A percentile compares a stretch with the other conserved stretches of the same genome.
Conservation (phyloP, 92 coral and sea anemone genomes). For the Montipora capitata region DNA sequence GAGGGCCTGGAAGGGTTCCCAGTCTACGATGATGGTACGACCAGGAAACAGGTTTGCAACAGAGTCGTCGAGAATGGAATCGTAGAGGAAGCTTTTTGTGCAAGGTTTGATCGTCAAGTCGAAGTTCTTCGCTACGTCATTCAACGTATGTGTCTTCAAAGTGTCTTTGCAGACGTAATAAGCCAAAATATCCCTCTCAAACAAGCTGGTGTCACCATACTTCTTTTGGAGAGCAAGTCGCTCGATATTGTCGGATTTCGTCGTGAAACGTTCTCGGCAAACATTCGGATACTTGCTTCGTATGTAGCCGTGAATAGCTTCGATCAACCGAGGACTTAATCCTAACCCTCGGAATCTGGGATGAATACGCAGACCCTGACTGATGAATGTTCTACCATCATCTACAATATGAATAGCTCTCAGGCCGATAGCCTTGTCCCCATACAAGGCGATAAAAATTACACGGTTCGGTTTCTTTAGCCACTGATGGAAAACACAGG, state of each 20-base stretch:
- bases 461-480: slow-evolving; percentile 74
- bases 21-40: slow-evolving; percentile 87
- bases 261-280: slow-evolving; percentile 93
- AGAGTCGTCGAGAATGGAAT: slow-evolving; percentile 71
- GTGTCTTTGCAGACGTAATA: slow-evolving; percentile 79
- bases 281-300: slow-evolving; percentile 82
- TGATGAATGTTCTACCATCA: slow-evolving; percentile 87
- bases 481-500: slow-evolving; percentile 90
- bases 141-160: slow-evolving; percentile 24
- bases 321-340: slow-evolving; percentile 85
- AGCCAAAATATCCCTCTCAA: slow-evolving; percentile 92
- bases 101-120: slow-evolving; percentile 75
- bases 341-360: slow-evolving; percentile 93
- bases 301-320: slow-evolving; percentile 83
- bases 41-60: slow-evolving; percentile 90
- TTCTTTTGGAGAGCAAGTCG: slow-evolving; percentile 96
- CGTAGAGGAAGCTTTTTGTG: slow-evolving; percentile 58
- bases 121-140: slow-evolving; percentile 35
- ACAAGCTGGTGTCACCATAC: slow-evolving; percentile 85
- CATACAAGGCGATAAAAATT: slow-evolving; percentile 88
- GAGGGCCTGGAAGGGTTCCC: slow-evolving; percentile 96
- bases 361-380: slow-evolving; percentile 96
- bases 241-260: slow-evolving; percentile 94
- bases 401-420: slow-evolving; percentile 96
- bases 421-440: slow-evolving; percentile 83